Conservation (phyloP, 2,888 invertebrate genomes). For the Prosapia bicincta region DNA sequence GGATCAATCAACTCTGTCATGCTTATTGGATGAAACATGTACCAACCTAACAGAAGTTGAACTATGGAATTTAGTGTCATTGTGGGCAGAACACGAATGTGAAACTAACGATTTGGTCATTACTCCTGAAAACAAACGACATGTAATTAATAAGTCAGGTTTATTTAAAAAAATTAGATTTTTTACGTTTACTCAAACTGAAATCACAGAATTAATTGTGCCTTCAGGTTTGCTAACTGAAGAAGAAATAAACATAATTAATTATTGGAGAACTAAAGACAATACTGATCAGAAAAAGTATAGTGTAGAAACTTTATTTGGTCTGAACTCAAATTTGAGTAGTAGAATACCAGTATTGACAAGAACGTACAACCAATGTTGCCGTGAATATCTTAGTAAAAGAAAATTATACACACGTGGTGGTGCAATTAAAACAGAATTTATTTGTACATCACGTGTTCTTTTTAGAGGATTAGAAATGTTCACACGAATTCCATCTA, state of each 20-base stretch:
- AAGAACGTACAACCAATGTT: constrained; percentile 43
- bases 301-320: background rate
- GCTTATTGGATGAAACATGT: constrained; percentile 51
- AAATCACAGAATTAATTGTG: constrained; percentile 46
- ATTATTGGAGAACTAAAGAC: background rate
- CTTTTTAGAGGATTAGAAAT: constrained; percentile 45
- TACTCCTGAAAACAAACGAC: constrained; percentile 49
- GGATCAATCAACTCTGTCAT: constrained; percentile 50
- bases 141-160: constrained; percentile 48
- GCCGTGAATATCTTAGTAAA: constrained; percentile 26
- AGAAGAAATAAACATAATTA: constrained; percentile 40
- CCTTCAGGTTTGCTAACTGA: constrained; percentile 47
- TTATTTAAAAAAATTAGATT: constrained; percentile 52
- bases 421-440: constrained; percentile 28
- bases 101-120: constrained; percentile 47
- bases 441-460: constrained; percentile 47
- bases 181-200: constrained; percentile 43
- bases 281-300: background rate
- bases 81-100: constrained; percentile 56
- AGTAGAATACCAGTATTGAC: background rate
- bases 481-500: constrained; percentile 42
- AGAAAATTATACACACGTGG: constrained; percentile 31
- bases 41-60: constrained; percentile 54
- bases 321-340: background rate
- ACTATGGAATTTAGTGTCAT: constrained; percentile 52